Evolutionary conservation across 2,888 invertebrate species (phyloP).

Genomic region (Piscicola geometra): DNA sequence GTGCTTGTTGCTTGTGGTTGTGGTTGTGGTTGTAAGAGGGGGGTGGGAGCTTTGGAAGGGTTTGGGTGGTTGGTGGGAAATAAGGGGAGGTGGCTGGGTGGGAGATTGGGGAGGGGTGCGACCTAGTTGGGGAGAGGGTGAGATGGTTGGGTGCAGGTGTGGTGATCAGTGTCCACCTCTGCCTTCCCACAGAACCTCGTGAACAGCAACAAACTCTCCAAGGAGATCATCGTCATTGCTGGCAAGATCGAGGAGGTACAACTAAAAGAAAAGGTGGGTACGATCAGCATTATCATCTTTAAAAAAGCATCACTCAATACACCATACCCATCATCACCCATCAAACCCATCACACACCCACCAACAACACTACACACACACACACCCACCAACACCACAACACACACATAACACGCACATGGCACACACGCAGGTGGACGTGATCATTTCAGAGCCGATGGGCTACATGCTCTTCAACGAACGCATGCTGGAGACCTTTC

Average conservation of each 20-base stretch:
- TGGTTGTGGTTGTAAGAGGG: too few species aligned
- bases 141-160: neutral
- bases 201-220: conserved; percentile 78
- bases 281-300: neutral
- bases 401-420: too few species aligned
- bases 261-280: conserved; percentile 68
- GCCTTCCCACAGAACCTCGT: conserved; percentile 67
- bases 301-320: too few species aligned
- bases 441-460: conserved; percentile 98
- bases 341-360: too few species aligned
- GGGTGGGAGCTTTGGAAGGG: too few species aligned
- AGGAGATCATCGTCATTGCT: conserved; percentile 83
- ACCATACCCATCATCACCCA: too few species aligned
- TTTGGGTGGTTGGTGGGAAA: too few species aligned
- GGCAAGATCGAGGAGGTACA: conserved; percentile 98
- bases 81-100: too few species aligned
- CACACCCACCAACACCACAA: too few species aligned
- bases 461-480: conserved; percentile 99
- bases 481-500: conserved; percentile 94
- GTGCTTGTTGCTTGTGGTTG: too few species aligned
- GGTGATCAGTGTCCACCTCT: neutral
- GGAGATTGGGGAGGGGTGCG: neutral
- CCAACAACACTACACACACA: too few species aligned
- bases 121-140: neutral
- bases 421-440: conserved; percentile 66